A percentile compares a stretch with the other conserved stretches of the same genome.
Conservation (phyloP, 2,888 invertebrate species). For the Pilophorus perplexus region DNA sequence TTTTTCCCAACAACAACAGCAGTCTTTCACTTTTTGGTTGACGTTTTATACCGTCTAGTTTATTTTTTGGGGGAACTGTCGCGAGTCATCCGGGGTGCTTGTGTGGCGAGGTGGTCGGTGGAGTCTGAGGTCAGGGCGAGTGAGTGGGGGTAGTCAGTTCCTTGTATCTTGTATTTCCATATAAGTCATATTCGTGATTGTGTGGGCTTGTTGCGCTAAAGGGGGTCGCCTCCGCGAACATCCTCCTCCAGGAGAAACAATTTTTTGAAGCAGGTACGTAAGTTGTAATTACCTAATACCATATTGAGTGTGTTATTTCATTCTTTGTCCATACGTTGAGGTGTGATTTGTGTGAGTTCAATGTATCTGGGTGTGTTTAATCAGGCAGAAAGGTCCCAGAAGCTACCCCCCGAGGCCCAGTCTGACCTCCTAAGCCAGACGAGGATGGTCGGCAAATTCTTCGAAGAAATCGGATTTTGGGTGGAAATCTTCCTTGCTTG, state of each 20-base stretch:
- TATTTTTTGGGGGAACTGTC: background rate
- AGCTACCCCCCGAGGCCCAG: background rate
- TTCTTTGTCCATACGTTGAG: background rate
- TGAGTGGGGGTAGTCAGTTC: constrained; percentile 19
- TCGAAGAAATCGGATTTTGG: too few relatives aligned
- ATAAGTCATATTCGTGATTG: constrained; percentile 45
- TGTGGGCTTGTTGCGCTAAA: constrained; percentile 42
- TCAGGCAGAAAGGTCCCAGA: constrained; percentile 17
- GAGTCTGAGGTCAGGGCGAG: constrained; percentile 14
- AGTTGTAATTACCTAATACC: too few relatives aligned
- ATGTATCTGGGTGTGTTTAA: constrained; percentile 19
- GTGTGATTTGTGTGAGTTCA: background rate
- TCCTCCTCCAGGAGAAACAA: background rate
- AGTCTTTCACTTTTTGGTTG: too few relatives aligned
- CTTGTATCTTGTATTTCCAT: constrained; percentile 45
- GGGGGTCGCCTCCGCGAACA: constrained; percentile 18
- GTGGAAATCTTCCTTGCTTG: too few relatives aligned
- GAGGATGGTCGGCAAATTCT: constrained; percentile 10
- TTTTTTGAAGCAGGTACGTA: constrained; percentile 12
- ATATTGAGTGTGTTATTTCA: constrained; percentile 30
- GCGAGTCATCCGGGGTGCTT: background rate
- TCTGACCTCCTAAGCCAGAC: background rate
- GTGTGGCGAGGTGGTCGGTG: background rate
- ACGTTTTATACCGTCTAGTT: too few relatives aligned
- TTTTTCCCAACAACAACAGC: too few relatives aligned